phyloP scores from a whole-genome alignment of 2,888 invertebrate species.

The Ophion costatus region DNA sequence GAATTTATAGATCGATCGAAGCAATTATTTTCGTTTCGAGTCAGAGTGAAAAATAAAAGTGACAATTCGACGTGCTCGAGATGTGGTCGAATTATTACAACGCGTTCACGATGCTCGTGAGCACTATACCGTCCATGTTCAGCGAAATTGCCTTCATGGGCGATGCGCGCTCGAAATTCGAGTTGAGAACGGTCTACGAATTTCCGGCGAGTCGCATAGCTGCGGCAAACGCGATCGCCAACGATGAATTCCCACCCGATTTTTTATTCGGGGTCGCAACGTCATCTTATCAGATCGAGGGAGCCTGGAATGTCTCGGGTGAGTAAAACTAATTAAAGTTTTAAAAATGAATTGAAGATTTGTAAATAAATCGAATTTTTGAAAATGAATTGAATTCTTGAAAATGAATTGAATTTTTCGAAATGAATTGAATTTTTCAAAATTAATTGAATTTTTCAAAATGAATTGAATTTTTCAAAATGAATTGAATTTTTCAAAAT shows the following conservation, averaged over 20 bases:
- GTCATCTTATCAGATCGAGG: constrained; percentile 87
- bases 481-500: too few species aligned
- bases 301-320: constrained; percentile 85
- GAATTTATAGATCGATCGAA: background rate
- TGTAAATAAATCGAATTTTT: too few species aligned
- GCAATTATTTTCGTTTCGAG: background rate
- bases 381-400: too few species aligned
- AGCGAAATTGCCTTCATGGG: background rate
- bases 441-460: too few species aligned
- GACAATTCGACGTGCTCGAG: background rate
- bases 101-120: constrained; percentile 4
- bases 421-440: too few species aligned
- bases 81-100: background rate
- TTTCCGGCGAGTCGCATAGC: constrained; percentile 61
- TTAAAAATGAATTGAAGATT: background rate
- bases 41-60: background rate
- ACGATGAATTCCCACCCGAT: constrained; percentile 85
- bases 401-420: too few species aligned
- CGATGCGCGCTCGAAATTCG: background rate
- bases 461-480: too few species aligned
- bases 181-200: constrained; percentile 23
- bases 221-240: constrained; percentile 77
- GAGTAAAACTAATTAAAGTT: background rate
- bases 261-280: constrained; percentile 87
- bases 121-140: constrained; percentile 27